Base-by-base conservation (phyloP, 1,140 invertebrate species). In the Helicorthomorpha holstii region DNA sequence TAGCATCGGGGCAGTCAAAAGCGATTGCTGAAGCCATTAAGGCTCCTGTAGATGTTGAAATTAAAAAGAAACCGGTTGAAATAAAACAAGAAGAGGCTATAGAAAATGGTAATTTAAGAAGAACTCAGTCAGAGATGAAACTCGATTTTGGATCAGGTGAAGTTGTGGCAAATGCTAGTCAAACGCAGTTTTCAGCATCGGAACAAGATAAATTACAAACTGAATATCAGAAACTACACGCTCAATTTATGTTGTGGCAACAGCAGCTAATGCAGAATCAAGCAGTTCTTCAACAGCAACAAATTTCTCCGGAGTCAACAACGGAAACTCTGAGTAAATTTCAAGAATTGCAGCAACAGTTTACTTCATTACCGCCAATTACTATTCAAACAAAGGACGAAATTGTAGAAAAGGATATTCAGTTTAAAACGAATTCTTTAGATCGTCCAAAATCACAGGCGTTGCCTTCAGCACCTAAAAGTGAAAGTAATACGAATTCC, bases 211-310 rank as follows among this genome's bases (percentile, higher is more conserved):
- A 50, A 21, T 25, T 50, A 16, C 49, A 50, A 26, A 16, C 16
- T 2, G 58, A 59, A 27, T 59, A 55, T 42, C 50, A 52, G 42
- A 58, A 57, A 42, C 52, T 59, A 22, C 57, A 59, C 23, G 44
- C 54, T 22, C 56, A 59, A 42, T 58, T 59, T 47, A 50, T 58
- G 43, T 51, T 56, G 21, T 58, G 58, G 57, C 57, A 59, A 19
- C 52, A 58, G 29, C 57, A 58, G 29, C 50, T 59, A 12, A 43
- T 59, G 48, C 58, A 58, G 48, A 59, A 59, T 46, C 58, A 59
- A 41, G 53, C 57, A 23, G 51, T 59, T 4, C 47, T 59, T 7
- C 58, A 58, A 25, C 19, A 46, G 19, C 44, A 46, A 25, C 4
- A 46, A 7, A 25, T 25, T 21, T 21, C 21, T 7, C 44, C 44